Percentiles rank a stretch among this genome's conserved stretches.
These are phyloP conservation scores for Thamnophis sirtalis DNA, from an alignment of 2,113 vertebrate species.

Conservation along the genomic window DNA sequence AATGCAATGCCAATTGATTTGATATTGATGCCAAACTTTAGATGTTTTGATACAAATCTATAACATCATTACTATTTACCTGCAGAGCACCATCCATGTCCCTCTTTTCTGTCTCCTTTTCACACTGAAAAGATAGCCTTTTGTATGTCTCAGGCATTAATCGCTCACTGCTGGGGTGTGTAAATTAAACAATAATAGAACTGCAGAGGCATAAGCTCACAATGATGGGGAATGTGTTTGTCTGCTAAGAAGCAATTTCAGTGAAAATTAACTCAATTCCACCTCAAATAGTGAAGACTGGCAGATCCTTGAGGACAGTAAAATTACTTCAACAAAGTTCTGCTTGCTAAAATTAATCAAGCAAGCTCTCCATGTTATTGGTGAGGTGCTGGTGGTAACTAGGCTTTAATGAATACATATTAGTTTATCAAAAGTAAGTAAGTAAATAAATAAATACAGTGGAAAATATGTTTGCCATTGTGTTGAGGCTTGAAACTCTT, in stretches of 20 bases:
- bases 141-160: slow-evolving; percentile 63
- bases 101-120: slow-evolving; percentile 35
- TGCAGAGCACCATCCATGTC: slow-evolving; percentile 28
- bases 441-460: neutral
- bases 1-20: slow-evolving; percentile 50
- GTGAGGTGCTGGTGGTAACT: slow-evolving; percentile 70
- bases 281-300: slow-evolving; percentile 75
- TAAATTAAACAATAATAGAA: slow-evolving; percentile 79
- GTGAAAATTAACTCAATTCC: slow-evolving; percentile 83
- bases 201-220: slow-evolving; percentile 71
- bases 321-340: slow-evolving; percentile 80
- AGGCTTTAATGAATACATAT: slow-evolving; percentile 78
- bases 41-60: slow-evolving; percentile 60
- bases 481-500: slow-evolving; percentile 40
- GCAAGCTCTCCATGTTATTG: slow-evolving; percentile 71
- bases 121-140: slow-evolving; percentile 46
- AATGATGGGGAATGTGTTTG: slow-evolving; percentile 78
- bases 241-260: slow-evolving; percentile 82
- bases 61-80: slow-evolving; percentile 61
- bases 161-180: slow-evolving; percentile 61
- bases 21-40: slow-evolving; percentile 43
- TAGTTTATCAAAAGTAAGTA: slow-evolving; percentile 57
- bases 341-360: slow-evolving; percentile 80
- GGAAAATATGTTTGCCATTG: slow-evolving; percentile 58
- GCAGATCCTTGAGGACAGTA: slow-evolving; percentile 73